Base-by-base conservation (phyloP, 2,888 invertebrate species). In the Ischnura elegans region DNA sequence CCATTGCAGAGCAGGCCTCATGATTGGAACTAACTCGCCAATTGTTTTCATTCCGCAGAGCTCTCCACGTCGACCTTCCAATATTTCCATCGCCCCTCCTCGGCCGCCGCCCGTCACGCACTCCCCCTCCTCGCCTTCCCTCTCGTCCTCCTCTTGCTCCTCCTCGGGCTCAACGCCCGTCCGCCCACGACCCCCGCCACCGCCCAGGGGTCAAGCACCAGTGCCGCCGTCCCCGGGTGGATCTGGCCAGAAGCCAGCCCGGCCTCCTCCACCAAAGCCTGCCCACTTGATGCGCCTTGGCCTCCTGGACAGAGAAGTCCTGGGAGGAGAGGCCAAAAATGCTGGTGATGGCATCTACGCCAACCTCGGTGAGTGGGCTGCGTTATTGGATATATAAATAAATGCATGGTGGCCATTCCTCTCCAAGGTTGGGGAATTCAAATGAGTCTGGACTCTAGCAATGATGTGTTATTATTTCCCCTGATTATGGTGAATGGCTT, bases 161-260 rank as follows among this genome's bases (percentile, higher is more conserved):
- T 93, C 85, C 5, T 84, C 47, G 29, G 76, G 93, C 29, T 93
- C 93, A 94, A 94, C 25, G 94, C 93, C 95, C 95, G 97, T 97
- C 95, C 96, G 97, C 55, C 97, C 97, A 10, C 97, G 97, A 95
- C 98, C 98, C 21, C 98, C 98, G 0, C 98, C 98, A 13, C 98
- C 98, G 1, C 98, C 98, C 0, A 97, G 98, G 46, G 96, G 97
- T 96, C 95, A 96, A 95, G 95, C 97, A 95, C 95, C 96, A 94
- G 43, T 90, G 43, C 90, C 90, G 4, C 90, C 61, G 3, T 90
- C 90, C 25, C 96, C 96, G 95, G 95, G 97, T 95, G 95, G 96
- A 95, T 94, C 97, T 96, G 87, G 84, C 8, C 86, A 85, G 93
- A 93, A 93, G 25, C 98, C 98, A 87, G 97, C 97, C 42, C 96